Base-by-base conservation (phyloP, 2,888 invertebrate species). In the Scrobipalpa atriplicella region DNA sequence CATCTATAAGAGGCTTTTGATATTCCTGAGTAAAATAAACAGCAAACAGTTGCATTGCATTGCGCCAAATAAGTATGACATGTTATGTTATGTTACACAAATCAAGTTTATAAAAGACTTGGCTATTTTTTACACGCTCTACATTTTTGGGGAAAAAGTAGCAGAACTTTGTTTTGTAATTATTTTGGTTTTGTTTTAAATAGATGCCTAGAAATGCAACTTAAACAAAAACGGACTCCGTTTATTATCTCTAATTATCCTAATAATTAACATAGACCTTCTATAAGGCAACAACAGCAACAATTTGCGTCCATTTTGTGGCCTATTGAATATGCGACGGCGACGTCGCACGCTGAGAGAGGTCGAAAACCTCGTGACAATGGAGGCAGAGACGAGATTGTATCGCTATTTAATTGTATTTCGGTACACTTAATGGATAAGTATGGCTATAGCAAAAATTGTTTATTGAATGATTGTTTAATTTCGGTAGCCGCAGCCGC, bases 321-420 rank as follows among this genome's bases (percentile, higher is more conserved):
- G 70, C 73, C 82, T 84, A 82, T 81, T 83, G 80, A 82, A 79
- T 80, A 82, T 79, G 83, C 83, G 84, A n/a, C n/a, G n/a, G n/a
- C n/a, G n/a, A 76, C 75, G 78, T 71, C 76, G 78, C 78, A 78
- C 79, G 72, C 75, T 77, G 75, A 75, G 79, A 80, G 79, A 86
- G 88, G 87, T 87, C 85, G 81, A 84, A 77, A 81, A 85, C 87
- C 88, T 81, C 81, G 66, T 76, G 79, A 86, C 85, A 87, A 86
- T 85, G 78, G 47, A 47, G 47, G 5, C 16, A 16, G 10, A 80
- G 75, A 74, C 78, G 79, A 80, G 81, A 81, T 79, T 81, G 79
- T 71, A 71, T 72, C 81, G 80, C 79, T 79, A 75, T 78, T 76
- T 81, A 80, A 83, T 81, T 81, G 78, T 78, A 58, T 56, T 56